Evolutionary conservation across 2,797 vertebrate genomes (phyloP), one percentile per base, ranked within the genome.

Genomic region (Orientallactaga sibirica): DNA sequence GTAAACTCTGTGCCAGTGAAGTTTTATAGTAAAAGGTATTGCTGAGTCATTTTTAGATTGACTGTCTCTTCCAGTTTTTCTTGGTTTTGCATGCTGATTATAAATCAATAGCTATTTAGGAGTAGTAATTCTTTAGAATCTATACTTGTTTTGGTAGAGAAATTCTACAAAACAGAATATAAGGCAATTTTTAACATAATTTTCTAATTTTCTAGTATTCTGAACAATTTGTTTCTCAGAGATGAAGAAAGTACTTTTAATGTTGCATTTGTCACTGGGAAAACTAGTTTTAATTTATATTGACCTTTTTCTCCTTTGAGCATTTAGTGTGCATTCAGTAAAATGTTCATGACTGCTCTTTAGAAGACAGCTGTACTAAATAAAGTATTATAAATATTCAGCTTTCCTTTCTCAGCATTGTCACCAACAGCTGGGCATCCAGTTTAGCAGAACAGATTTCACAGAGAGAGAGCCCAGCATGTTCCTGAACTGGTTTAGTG

Each of bases 351-450:
- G 98, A 98, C 98, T 98, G 98, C 98, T 98, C 98, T 98, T 98
- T 98, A 97, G 98, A 96, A 98, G 98, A 98, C 98, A 98, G 98
- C 98, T 98, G 98, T 98, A 98, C 82, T 96, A 98, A 98, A 96
- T 98, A 98, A 98, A 98, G 98, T 98, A 98, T 98, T 98, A 98
- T 98, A 98, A 98, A 98, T 98, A 98, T 98, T 98, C 98, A 95
- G 96, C 98, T 98, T 98, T 97, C 97, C 97, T 98, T 98, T 98
- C 96, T 97, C 95, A 98, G 98, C 92, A 81, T 97, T 98, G 98
- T 98, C 98, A 98, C 98, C 98, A 98, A 98, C 98, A 98, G 98
- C 98, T 98, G 98, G 98, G 98, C 98, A 98, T 98, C 98, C 97
- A 96, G 97, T 98, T 98, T 97, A 98, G 97, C 97, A 97, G 97